Conservation (phyloP, 2,888 invertebrate genomes). For the Drosophila nigricruria region DNA sequence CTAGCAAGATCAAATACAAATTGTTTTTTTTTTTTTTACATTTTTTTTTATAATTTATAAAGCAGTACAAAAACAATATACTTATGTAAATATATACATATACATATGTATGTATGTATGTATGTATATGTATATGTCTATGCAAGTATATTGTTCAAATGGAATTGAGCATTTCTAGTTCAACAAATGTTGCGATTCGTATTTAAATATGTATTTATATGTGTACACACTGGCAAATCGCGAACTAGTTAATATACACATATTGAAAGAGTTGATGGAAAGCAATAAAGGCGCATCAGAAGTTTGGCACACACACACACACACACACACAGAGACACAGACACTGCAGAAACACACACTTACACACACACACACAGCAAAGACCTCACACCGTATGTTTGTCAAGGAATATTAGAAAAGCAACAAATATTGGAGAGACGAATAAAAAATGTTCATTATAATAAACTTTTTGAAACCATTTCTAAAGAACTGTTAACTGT, state of each 20-base stretch:
- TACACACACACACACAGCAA: slow-evolving; percentile 16
- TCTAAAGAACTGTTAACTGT: slow-evolving; percentile 72
- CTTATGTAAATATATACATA: slow-evolving; percentile 1
- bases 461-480: slow-evolving; percentile 66
- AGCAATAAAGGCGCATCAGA: slow-evolving; percentile 39
- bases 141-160: slow-evolving; percentile 35
- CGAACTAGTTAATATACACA: slow-evolving; percentile 8
- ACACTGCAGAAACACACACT: slow-evolving; percentile 8
- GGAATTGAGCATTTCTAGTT: slow-evolving; percentile 48
- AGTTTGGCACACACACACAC: slow-evolving; percentile 44
- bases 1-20: slow-evolving; percentile 40
- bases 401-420: slow-evolving; percentile 53
- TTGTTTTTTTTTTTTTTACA: neutral
- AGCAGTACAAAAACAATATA: slow-evolving; percentile 41
- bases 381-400: slow-evolving; percentile 62
- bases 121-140: slow-evolving; percentile 7
- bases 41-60: slow-evolving; percentile 8
- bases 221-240: slow-evolving; percentile 16
- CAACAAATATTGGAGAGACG: slow-evolving; percentile 44
- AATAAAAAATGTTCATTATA: slow-evolving; percentile 58
- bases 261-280: slow-evolving; percentile 8
- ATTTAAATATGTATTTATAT: slow-evolving; percentile 20
- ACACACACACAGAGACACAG: neutral
- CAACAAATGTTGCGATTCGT: slow-evolving; percentile 22
- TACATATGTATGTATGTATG: neutral